Conservation (phyloP, 2,113 vertebrate genomes). For the Danionella cerebrum region DNA sequence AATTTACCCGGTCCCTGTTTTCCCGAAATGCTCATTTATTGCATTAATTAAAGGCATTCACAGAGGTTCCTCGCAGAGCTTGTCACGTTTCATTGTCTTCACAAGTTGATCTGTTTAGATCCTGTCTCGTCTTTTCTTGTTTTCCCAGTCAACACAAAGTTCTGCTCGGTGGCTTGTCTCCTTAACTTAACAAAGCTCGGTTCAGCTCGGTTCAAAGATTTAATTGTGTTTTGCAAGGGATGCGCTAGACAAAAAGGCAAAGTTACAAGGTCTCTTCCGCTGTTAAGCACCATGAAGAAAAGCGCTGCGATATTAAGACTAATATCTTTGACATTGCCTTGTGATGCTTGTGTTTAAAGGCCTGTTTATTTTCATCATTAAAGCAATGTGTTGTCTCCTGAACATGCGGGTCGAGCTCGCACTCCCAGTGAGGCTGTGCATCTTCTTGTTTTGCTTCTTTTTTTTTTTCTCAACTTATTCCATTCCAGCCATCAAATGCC, state of each 20-base stretch:
- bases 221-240: constrained; percentile 38
- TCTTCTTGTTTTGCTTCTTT: constrained; percentile 55
- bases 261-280: constrained; percentile 37
- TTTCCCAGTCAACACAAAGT: constrained; percentile 29
- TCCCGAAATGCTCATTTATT: not conserved
- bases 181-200: constrained; percentile 24
- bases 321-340: constrained; percentile 50
- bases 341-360: constrained; percentile 48
- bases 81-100: not conserved
- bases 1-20: too few species aligned
- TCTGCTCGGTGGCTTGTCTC: constrained; percentile 39
- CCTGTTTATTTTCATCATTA: constrained; percentile 63
- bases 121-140: constrained; percentile 3
- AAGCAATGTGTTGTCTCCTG: constrained; percentile 46
- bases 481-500: constrained; percentile 83
- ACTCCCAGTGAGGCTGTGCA: constrained; percentile 49
- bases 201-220: constrained; percentile 34
- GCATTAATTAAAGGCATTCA: not conserved
- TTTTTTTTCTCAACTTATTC: constrained; percentile 48
- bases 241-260: constrained; percentile 33
- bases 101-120: not conserved
- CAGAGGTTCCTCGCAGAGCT: not conserved
- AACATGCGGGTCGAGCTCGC: constrained; percentile 55
- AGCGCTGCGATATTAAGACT: constrained; percentile 41
- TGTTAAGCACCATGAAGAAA: constrained; percentile 40